phyloP scores from a whole-genome alignment of 92 coral and sea anemone species.

The Plumapathes pennacea region DNA sequence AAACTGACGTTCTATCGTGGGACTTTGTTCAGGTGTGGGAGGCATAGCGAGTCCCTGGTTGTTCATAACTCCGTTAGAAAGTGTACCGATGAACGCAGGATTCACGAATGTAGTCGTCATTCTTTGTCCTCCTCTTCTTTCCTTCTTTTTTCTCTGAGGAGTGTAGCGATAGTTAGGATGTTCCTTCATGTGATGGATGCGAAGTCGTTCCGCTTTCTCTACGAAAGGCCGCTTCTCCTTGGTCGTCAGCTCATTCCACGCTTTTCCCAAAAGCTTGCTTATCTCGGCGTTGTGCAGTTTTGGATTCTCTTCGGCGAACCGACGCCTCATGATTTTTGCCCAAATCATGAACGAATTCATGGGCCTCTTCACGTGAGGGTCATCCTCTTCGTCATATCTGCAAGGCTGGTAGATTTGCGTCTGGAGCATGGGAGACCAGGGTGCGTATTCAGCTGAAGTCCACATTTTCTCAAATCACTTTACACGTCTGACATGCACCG shows the following conservation, averaged over 20 bases:
- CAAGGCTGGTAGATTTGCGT: constrained; percentile 48
- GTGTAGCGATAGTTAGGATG: constrained; percentile 97
- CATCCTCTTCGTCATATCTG: constrained; percentile 84
- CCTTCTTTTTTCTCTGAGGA: constrained; percentile 75
- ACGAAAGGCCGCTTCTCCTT: constrained; percentile 98
- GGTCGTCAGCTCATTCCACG: constrained; percentile 99
- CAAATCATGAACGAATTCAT: constrained; percentile 99
- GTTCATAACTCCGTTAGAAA: constrained; percentile 50
- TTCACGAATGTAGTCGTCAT: constrained; percentile 54
- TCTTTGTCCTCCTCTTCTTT: constrained; percentile 66
- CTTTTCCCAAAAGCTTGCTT: constrained; percentile 94
- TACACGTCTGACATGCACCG: too few relatives aligned
- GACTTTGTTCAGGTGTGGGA: constrained; percentile 69
- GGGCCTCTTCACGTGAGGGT: constrained; percentile 93
- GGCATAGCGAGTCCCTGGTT: constrained; percentile 65
- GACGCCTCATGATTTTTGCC: constrained; percentile 98
- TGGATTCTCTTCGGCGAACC: constrained; percentile 98
- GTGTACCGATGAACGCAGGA: constrained; percentile 57
- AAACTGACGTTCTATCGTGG: constrained; percentile 36
- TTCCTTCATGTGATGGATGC: constrained; percentile 97
- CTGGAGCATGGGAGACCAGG: constrained; percentile 61
- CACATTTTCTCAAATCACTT: too few relatives aligned
- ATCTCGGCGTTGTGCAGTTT: constrained; percentile 98
- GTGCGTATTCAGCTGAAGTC: constrained; percentile 35
- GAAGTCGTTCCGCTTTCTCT: constrained; percentile 95